phyloP scores from a whole-genome alignment of 2,888 invertebrate species.

The Erebia palarica region DNA sequence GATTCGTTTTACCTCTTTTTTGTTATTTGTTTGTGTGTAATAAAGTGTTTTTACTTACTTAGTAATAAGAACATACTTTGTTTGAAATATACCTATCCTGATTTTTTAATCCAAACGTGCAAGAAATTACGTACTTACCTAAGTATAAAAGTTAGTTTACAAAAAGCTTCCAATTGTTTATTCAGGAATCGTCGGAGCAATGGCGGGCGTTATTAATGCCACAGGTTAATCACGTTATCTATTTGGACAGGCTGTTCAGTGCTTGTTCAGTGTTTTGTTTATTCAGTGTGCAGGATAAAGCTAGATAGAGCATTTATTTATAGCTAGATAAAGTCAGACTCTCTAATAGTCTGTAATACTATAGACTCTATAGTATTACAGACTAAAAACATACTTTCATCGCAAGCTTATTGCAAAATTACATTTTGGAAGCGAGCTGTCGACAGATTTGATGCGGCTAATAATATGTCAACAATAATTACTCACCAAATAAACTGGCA shows the following conservation, averaged over 20 bases:
- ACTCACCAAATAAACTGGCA: too few species aligned
- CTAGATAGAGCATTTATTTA: too few species aligned
- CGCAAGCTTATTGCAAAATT: neutral
- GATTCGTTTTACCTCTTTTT: too few species aligned
- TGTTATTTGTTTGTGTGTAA: too few species aligned
- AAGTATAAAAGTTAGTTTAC: constrained; percentile 3
- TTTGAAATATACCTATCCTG: neutral
- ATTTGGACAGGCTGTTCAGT: neutral
- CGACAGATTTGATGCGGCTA: too few species aligned
- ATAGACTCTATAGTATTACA: too few species aligned
- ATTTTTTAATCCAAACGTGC: constrained; percentile 1
- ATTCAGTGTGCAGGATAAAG: neutral
- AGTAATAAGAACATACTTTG: neutral
- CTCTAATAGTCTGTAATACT: too few species aligned
- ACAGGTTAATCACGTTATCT: constrained; percentile 19
- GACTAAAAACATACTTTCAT: neutral
- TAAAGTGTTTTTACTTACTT: too few species aligned
- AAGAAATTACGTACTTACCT: constrained; percentile 3
- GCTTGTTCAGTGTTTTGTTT: too few species aligned
- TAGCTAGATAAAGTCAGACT: neutral
- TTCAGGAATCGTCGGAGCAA: constrained; percentile 10
- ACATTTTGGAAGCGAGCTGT: neutral
- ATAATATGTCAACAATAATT: too few species aligned
- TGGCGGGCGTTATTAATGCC: constrained; percentile 13
- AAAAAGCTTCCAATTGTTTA: constrained; percentile 20